These are phyloP conservation scores for Peromyscus nudipes DNA, from an alignment of 2,797 vertebrate species.

Conservation along the genomic window DNA sequence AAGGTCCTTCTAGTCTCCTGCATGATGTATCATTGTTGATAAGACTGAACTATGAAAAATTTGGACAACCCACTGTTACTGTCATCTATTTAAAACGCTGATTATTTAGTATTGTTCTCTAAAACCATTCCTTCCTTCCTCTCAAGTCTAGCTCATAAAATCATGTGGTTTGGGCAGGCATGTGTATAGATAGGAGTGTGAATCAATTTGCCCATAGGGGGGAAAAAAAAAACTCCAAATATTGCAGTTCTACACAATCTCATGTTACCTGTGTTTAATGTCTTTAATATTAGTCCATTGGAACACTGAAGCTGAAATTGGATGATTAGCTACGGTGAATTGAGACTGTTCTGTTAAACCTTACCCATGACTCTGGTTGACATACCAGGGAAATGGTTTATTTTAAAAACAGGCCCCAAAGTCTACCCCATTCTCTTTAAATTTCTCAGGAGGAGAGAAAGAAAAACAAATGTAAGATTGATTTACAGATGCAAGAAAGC, in stretches of 20 bases:
- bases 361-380: background rate
- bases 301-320: constrained; percentile 25
- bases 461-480: constrained; percentile 40
- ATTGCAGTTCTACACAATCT: constrained; percentile 30
- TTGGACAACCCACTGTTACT: background rate
- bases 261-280: background rate
- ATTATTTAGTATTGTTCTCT: background rate
- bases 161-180: background rate
- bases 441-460: background rate
- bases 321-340: background rate
- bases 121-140: background rate
- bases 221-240: background rate
- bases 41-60: background rate
- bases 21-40: background rate
- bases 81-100: background rate
- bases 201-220: background rate
- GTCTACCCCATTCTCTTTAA: background rate
- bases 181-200: constrained; percentile 2
- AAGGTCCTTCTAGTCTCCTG: background rate
- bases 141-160: constrained; percentile 5
- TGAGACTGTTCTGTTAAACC: background rate
- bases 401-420: constrained; percentile 14
- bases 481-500: constrained; percentile 4
- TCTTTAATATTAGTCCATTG: constrained; percentile 18
- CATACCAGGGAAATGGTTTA: constrained; percentile 27